Base-by-base conservation (phyloP, 2,888 invertebrate genomes). In the Cylloceria caligata region DNA sequence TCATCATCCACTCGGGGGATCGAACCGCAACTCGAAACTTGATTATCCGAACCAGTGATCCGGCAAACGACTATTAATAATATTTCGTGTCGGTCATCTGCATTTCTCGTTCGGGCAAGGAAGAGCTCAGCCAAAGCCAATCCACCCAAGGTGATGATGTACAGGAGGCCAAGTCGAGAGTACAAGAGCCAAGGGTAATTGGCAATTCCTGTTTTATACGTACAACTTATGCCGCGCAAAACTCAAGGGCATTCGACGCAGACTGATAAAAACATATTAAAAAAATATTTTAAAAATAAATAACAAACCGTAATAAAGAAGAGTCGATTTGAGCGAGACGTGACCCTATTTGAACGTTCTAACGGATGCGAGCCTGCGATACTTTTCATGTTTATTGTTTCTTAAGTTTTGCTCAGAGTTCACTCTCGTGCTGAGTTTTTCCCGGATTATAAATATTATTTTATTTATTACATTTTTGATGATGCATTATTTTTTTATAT, bases 51-150 rank as follows among this genome's bases (percentile, higher is more conserved):
- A 86, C 89, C 90, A 90, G 88, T 88, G 90, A 92, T 92, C 91
- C 92, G 90, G 91, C 89, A 92, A 92, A 92, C 92, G 90, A 91
- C 91, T 91, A 92, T 92, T 91, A 92, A 92, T 91, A 88, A 91
- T 89, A 90, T 90, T 91, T 89, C 90, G 87, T 89, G 89, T 89
- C 86, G 89, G 91, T 76, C 72, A 91, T 91, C 90, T 90, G 92
- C 91, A 91, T 90, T 89, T 90, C 87, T 76, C 85, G 75, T 81
- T 73, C 39, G 62, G 39, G 19, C 68, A 36, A 16, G 57, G 16
- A 57, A n/a, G 30, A 13, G 16, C 30, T 7, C 57, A 34, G 30
- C 30, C 30, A 9, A 30, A 16, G 30, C 21, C 52, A 52, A 52
- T 52, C 24, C 47, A 7, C 30, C 30, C 7, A 34, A n/a, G 57